These are phyloP conservation scores for Digitonthophagus gazella DNA, from an alignment of 2,888 invertebrate genomes.

Conservation along the genomic window DNA sequence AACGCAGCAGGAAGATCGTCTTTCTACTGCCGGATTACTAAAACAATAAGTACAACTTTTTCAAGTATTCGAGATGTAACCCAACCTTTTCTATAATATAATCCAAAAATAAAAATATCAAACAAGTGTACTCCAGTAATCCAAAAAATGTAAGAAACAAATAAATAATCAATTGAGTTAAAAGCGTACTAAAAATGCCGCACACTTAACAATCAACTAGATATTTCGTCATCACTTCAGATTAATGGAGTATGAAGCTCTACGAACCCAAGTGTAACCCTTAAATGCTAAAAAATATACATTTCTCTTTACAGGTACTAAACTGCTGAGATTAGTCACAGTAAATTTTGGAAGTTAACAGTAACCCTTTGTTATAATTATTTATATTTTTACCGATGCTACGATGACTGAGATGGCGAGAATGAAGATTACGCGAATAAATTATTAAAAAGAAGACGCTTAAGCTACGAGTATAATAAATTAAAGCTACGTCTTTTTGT, in stretches of 20 bases:
- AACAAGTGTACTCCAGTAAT: neutral
- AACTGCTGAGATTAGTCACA: neutral
- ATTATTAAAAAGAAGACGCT: neutral
- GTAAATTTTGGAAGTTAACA: neutral
- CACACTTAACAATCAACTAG: neutral
- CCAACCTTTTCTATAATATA: neutral
- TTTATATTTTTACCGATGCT: neutral
- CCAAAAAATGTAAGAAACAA: neutral
- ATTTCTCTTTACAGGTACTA: neutral
- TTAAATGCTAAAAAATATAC: neutral
- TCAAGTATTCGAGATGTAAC: neutral
- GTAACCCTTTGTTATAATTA: neutral
- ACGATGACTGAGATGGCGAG: constrained; percentile 4
- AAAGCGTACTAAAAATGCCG: neutral
- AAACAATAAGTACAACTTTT: constrained; percentile 14
- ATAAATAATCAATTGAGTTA: constrained; percentile 1
- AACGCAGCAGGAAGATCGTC: neutral
- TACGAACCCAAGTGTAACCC: neutral
- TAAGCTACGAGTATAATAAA: constrained; percentile 23
- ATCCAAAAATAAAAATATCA: neutral
- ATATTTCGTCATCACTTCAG: neutral
- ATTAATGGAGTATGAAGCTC: neutral
- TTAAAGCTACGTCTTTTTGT: constrained; percentile 22
- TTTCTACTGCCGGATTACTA: neutral
- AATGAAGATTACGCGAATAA: neutral